Evolutionary conservation across 2,797 vertebrate genomes (phyloP), one percentile per base, ranked within the genome.

Genomic region (Cynodonichthys magdalenae): DNA sequence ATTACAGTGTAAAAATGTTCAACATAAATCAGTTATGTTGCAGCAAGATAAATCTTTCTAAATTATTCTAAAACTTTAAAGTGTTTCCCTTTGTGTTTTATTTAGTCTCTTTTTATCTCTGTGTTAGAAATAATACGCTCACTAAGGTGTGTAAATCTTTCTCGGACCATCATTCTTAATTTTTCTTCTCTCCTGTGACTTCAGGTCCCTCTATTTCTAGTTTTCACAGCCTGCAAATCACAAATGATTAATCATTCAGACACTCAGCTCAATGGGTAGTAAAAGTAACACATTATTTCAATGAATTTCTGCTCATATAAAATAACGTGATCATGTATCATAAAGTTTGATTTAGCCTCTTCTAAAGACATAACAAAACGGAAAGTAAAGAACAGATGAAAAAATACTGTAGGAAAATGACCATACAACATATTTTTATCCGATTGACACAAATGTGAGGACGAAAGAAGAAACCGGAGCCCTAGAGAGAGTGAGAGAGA

Each of bases 1-100:
- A 3, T 36, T 36, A 31, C 31, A 31, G 81, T 82, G 75, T 36
- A 72, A 69, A 50, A 46, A 41, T 46, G 62, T 42, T 27, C 27
- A 49, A 27, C n/a, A 52, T 46, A 61, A 1, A 47, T 36, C 66
- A 44, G 24, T 24, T 24, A 2, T 27, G 2, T 54, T 49, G 8
- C 14, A 34, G 9, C 7, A 27, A 53, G 28, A 61, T 63, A n/a
- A 46, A 63, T 66, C 24, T 54, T 59, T 64, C 19, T 46, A 51
- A 44, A 65, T 71, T 1, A 36, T 10, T 3, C 1, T 11, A 36
- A 36, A 11, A 31, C 29, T 8, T 3, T 31, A 6, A 3, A 31
- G 15, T 46, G 42, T 46, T 56, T 20, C 15, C 5, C 54, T 18
- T n/a, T 44, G 20, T 17, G 27, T 17, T 29, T 51, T 46, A 42